Evolutionary conservation across 2,888 invertebrate species (phyloP).

Genomic region (Pseudanteris insignis): DNA sequence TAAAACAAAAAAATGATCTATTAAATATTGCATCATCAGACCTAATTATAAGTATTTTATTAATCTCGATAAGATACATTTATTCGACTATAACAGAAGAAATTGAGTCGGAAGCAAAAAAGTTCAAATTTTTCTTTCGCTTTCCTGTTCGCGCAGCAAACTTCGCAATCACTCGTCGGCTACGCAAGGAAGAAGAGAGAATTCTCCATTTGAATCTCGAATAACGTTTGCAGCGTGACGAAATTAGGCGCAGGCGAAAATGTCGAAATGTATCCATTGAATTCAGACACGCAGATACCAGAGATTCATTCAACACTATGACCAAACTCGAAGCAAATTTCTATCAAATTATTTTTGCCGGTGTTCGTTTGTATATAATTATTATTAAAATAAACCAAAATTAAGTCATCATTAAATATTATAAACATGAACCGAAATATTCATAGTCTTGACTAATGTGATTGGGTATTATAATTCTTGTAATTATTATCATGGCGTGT

Average conservation of each 20-base stretch:
- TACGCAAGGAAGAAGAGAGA: slow-evolving; percentile 37
- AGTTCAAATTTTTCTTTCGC: slow-evolving; percentile 28
- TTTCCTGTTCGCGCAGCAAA: slow-evolving; percentile 32
- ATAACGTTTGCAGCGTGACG: slow-evolving; percentile 35
- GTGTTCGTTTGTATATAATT: no score
- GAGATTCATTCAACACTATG: slow-evolving; percentile 40
- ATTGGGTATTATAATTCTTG: no score
- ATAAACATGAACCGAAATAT: no score
- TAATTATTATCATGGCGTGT: no score
- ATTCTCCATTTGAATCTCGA: slow-evolving; percentile 37
- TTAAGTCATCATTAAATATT: no score
- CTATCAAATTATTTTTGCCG: slow-evolving; percentile 27
- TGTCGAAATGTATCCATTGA: slow-evolving; percentile 41
- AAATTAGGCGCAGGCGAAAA: slow-evolving; percentile 41
- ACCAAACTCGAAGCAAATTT: slow-evolving; percentile 37
- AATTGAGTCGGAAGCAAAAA: slow-evolving; percentile 10
- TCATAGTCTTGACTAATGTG: no score
- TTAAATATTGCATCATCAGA: no score
- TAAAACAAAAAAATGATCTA: no score
- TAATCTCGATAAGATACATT: no score
- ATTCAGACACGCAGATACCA: slow-evolving; percentile 39
- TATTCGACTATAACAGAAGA: no score
- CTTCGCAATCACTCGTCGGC: slow-evolving; percentile 35
- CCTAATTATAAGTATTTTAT: no score
- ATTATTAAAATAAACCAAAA: no score